Evolutionary conservation across 2,888 invertebrate species (phyloP), one percentile per base, ranked within the genome.

Genomic region (Chrysodeixis includens): DNA sequence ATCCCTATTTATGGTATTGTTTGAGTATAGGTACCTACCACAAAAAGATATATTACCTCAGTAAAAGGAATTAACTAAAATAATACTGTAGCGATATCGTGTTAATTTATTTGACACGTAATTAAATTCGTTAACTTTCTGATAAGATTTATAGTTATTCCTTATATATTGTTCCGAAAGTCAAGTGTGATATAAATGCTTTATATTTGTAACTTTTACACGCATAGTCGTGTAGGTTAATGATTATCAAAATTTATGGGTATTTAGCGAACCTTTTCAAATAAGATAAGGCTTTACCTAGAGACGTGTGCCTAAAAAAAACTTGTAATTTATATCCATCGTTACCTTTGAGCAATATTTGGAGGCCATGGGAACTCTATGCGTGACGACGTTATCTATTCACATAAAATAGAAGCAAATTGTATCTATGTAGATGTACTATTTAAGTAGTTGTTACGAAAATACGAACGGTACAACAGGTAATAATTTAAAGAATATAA

Each of bases 281-380:
- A 52, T 22, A 52, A 52, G 30, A 30, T 54, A 54, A 54, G 30
- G 30, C 53, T 32, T 14, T 16, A 26, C 52, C 4, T 32, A 51
- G 7, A 51, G 16, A 32, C 26, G 22, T 26, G 26, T 52, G 7
- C 26, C 20, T 56, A 32, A 55, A 2, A 46, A 66, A 68, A 60
- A 18, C 40, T 40, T 69, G 49, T 49, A 54, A 22, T 44, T 30
- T 26, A 60, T 59, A 66, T 66, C 65, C 62, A 68, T 62, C 74
- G 79, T 77, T 79, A 80, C 79, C 76, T 69, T 74, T 82, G 59
- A 64, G 73, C 67, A 72, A 64, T 81, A 70, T 79, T 71, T 67
- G 51, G 71, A 76, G 78, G 80, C 56, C 81, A 82, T 82, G 81
- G 68, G 81, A 81, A 81, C 70, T 71, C 49, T 64, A 74, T 65